These are phyloP conservation scores for Pheosia tremula DNA, from an alignment of 2,888 invertebrate genomes.

Conservation along the genomic window DNA sequence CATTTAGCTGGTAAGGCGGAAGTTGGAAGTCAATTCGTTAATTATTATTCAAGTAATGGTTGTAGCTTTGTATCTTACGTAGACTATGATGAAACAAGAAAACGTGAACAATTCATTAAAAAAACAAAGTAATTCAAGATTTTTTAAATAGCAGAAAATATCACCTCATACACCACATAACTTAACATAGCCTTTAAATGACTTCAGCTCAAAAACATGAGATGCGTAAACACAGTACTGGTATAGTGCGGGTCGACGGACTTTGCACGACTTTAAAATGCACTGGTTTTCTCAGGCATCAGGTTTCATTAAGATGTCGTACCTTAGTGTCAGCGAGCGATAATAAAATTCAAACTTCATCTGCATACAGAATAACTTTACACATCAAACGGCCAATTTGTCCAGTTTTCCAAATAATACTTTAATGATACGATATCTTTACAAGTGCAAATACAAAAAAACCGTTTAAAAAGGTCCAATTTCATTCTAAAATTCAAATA, in stretches of 20 bases:
- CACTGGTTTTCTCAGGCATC: not conserved
- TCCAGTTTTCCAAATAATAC: too few relatives aligned
- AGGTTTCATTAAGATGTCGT: not conserved
- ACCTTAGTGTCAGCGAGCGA: not conserved
- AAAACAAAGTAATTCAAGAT: too few relatives aligned
- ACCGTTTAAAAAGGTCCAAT: too few relatives aligned
- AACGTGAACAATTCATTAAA: too few relatives aligned
- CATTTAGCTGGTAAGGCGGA: not conserved
- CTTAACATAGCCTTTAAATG: too few relatives aligned
- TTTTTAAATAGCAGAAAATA: not conserved
- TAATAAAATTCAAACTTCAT: not conserved
- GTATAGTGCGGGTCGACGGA: not conserved
- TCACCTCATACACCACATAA: too few relatives aligned
- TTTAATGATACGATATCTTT: too few relatives aligned
- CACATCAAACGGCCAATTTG: not conserved
- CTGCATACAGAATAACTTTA: not conserved
- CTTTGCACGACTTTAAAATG: conserved; percentile 1
- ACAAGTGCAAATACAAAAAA: too few relatives aligned
- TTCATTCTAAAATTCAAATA: too few relatives aligned
- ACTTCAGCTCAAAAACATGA: not conserved
- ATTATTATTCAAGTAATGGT: not conserved
- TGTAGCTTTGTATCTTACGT: too few relatives aligned
- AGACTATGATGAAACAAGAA: too few relatives aligned
- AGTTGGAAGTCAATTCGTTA: not conserved
- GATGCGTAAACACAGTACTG: not conserved